Evolutionary conservation across 2,797 vertebrate species (phyloP).

Genomic region (Aphelocoma californica): DNA sequence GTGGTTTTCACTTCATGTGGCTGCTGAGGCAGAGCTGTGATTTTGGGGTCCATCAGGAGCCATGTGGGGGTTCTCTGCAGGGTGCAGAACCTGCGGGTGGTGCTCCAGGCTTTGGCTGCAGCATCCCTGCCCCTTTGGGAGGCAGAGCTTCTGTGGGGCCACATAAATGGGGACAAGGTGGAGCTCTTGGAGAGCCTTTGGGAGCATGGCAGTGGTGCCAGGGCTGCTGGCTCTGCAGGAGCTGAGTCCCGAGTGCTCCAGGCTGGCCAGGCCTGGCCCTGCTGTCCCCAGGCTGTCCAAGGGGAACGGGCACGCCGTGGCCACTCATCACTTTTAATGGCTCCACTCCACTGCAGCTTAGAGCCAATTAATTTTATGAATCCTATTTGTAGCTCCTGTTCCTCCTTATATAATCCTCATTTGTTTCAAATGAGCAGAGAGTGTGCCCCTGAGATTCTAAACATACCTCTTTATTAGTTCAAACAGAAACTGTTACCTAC

Average conservation of each 20-base stretch:
- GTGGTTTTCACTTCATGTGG: background rate
- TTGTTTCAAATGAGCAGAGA: constrained; percentile 42
- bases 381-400: constrained; percentile 18
- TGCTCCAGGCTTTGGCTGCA: background rate
- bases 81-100: background rate
- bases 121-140: background rate
- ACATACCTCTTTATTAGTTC: constrained; percentile 16
- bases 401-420: constrained; percentile 52
- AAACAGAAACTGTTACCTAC: constrained; percentile 31
- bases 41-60: background rate
- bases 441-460: constrained; percentile 36
- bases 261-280: background rate
- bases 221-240: background rate
- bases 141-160: background rate
- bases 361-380: constrained; percentile 34
- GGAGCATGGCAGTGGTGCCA: accelerated
- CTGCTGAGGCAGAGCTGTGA: background rate
- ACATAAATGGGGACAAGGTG: accelerated
- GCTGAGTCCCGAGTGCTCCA: accelerated
- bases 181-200: background rate
- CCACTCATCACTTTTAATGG: background rate
- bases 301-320: background rate
- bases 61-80: accelerated
- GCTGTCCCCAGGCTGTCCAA: background rate
- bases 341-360: background rate